Percentiles rank a stretch among this genome's conserved stretches.
phyloP scores from a whole-genome alignment of 2,888 invertebrate genomes.

The Pseudococcus longispinus region DNA sequence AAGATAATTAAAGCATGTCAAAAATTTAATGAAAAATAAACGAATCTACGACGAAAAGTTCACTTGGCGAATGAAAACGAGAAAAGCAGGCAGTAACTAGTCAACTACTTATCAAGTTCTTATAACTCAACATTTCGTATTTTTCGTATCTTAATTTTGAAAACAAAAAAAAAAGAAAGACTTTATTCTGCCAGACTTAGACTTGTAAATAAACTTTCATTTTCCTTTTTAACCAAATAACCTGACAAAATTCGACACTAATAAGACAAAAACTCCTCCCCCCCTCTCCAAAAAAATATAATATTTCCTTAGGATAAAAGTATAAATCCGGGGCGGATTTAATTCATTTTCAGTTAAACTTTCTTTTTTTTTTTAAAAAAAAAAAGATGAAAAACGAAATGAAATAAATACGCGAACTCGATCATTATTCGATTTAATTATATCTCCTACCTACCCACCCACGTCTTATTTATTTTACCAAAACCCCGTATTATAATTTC shows the following conservation, averaged over 20 bases:
- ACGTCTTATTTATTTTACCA: background rate
- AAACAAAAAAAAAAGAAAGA: background rate
- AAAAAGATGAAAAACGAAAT: background rate
- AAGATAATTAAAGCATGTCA: background rate
- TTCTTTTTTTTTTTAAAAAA: background rate
- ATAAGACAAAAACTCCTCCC: background rate
- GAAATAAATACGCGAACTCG: background rate
- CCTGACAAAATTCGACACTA: background rate
- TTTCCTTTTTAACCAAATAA: background rate
- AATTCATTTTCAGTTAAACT: background rate
- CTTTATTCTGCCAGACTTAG: background rate
- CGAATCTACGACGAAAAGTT: background rate
- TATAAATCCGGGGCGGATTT: background rate
- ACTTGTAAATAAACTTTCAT: background rate
- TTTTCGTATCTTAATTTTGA: background rate
- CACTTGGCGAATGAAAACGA: background rate
- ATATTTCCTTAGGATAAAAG: background rate
- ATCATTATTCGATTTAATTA: background rate
- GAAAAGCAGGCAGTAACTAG: background rate
- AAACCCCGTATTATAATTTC: background rate
- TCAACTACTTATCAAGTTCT: conserved; percentile 8
- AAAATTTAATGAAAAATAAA: background rate
- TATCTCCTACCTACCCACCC: background rate
- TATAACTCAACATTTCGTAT: background rate
- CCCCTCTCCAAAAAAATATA: background rate